Evolutionary conservation across 2,888 invertebrate genomes (phyloP), one percentile per base, ranked within the genome.

Genomic region (Alsophila aescularia): DNA sequence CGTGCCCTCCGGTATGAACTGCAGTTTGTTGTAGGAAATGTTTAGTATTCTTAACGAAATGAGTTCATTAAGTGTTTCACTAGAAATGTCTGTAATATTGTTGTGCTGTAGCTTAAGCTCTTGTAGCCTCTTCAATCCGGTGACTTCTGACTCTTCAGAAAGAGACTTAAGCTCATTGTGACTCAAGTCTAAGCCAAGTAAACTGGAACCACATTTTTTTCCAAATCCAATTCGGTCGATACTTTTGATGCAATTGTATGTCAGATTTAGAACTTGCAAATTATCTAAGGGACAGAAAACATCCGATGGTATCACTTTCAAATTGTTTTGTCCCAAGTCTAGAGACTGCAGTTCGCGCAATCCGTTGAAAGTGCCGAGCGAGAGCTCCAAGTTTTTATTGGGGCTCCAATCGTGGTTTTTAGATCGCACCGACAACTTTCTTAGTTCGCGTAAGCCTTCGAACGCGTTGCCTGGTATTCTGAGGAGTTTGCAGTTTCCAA

Each of bases 21-120:
- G 95, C 70, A 98, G 89, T 70, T 94, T 94, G 86, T 98, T 98
- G 84, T 96, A 95, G 51, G 97, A 96, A 72, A 98, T 91, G 87
- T 98, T 97, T 63, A 98, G 91, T 57, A 96, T 94, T 68, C 96
- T 93, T 73, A 98, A 89, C 44, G 95, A 95, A 61, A 95, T 94
- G 56, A 98, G 92, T 40, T 96, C 96, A 66, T 95, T 94, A 70
- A 98, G 93, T 4, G 97, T 94, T 77, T 96, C 96, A 72, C 95
- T 94, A 37, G 95, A 95, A 66, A 98, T 93, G 61, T 96, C 95
- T 56, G 94, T 94, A 47, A 98, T 95, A 69, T 95, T 95, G 87
- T 98, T 98, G 78, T 96, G 93, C 79, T 97, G 95, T 64, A 98
- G 88, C 69, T 94, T 93, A 16, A 98, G 90, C 67, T 96, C 95